Base-by-base conservation (phyloP, 2,113 vertebrate species). In the Beaufortia kweichowensis region DNA sequence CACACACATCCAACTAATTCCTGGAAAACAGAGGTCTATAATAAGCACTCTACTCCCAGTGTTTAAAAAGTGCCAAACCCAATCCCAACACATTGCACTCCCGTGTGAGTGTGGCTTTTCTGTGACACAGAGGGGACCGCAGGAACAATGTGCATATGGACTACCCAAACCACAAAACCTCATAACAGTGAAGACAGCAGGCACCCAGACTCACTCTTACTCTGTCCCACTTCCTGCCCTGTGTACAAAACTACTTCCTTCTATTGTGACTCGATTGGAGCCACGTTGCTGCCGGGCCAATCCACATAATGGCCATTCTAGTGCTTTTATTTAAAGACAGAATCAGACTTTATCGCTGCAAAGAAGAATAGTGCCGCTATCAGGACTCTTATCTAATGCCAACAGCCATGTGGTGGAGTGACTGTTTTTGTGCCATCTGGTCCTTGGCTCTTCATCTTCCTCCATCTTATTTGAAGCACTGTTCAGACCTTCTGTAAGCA, bases 191-290 rank as follows among this genome's bases (percentile, higher is more conserved):
- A 28, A 74, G 73, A 43, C 75, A 81, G 24, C 73, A 76, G 80
- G 61, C 79, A 62, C 35, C 8, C 73, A 77, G 10, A 73, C 11
- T 43, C 67, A 69, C 72, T 77, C 85, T 77, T 78, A 69, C 50
- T 75, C 31, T 48, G 48, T 76, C 46, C 73, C 31, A 24, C 76
- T 62, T 69, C 64, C 71, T 50, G 70, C 79, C 85, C 83, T 86
- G 84, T 86, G 85, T 76, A 80, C 71, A 77, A 79, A 84, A 82
- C 39, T 84, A 82, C 84, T 91, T 92, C 91, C 91, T 81, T 80
- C 75, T 79, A 91, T 92, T 91, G 90, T 91, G 83, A 70, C 85
- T 75, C 15, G 61, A 79, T 64, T 26, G 21, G 80, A 81, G 81
- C 82, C 82, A 71, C 39, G 26, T 53, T 63, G 67, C 82, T 68